Evolutionary conservation across 2,888 invertebrate genomes (phyloP), one percentile per base, ranked within the genome.

Genomic region (Ichneumoninae sp.): DNA sequence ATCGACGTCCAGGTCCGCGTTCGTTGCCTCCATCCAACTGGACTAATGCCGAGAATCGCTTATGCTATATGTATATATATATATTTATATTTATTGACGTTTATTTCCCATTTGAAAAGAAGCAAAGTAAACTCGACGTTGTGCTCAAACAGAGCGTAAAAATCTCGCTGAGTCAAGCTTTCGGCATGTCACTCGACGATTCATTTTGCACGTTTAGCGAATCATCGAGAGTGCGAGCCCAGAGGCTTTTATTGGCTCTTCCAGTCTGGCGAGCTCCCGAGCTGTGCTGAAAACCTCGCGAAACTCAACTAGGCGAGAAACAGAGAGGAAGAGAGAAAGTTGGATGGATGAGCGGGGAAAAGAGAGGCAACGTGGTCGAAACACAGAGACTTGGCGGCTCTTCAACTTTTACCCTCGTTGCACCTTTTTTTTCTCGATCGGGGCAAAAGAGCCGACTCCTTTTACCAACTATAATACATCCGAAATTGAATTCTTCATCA

Each of bases 241-340:
- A 77, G 63, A 82, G 71, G 71, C 82, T 71, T 81, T 76, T 81
- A 81, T 81, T 81, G 81, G 81, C 81, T 81, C 81, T 81, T 81
- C 81, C 75, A 81, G 81, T 81, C 75, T 75, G 69, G 69, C 75
- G 81, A 75, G 60, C 75, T 69, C 60, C 63, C 75, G 75, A 70
- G 70, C 60, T 47, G 57, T 57, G 81, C 81, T 75, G 81, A 75
- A 75, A 81, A 69, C 70, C 50, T 70, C 81, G 81, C 81, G 75
- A 75, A 81, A 81, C 69, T 69, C 75, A 57, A 40, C 68, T 40
- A 75, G 63, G 69, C 30, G 52, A 71, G 81, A 70, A 26, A 57
- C 26, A 40, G 30, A 68, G 36, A 78, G 30, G 7, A 30, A 68
- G 19, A 1, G 68, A 54, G 52, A 63, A 44, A 30, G 36, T 65